Base-by-base conservation (phyloP, 2,797 vertebrate species). In the Gastrophryne carolinensis region DNA sequence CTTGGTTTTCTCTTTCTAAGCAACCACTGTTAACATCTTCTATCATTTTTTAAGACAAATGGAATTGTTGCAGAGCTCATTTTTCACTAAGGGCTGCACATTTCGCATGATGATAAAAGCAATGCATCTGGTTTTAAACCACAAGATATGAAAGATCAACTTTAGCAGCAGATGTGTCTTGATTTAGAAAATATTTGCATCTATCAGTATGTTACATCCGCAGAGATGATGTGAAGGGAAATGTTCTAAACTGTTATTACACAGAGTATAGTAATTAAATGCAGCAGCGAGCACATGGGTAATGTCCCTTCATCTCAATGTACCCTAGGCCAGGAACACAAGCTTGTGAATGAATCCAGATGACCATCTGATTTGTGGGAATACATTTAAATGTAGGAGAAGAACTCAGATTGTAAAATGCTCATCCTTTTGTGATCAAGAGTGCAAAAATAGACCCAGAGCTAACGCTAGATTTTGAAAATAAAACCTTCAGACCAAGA, bases 341-440 rank as follows among this genome's bases (percentile, higher is more conserved):
- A 69, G 65, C 27, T 35, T 44, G n/a, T 78, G 75, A 78, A 72
- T 72, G 68, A 78, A 72, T 78, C 75, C 75, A 78, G 75, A 72
- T 78, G 75, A 72, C 23, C 64, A 50, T 63, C 57, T 56, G 35
- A 27, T 71, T 15, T 60, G 71, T 78, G 61, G 75, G 61, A 65
- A 78, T 68, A 49, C 41, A 68, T 26, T 49, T 19, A 70, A 69
- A 54, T 34, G 4, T 13, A 26, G 63, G 58, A 44, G 41, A 27
- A 64, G 54, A 52, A 37, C 58, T 6, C 61, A 58, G 34, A 71
- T 61, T 56, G 47, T 29, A 72, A 57, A 49, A 35, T 65, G 27
- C 67, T 72, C 50, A 72, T 71, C 52, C 65, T 78, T 72, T 65
- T 68, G 34, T 58, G 61, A 75, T 75, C 41, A 68, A 49, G 62